Percentiles rank a stretch among this genome's conserved stretches.
phyloP scores from a whole-genome alignment of 2,888 invertebrate species.

The Coenonympha glycerion region DNA sequence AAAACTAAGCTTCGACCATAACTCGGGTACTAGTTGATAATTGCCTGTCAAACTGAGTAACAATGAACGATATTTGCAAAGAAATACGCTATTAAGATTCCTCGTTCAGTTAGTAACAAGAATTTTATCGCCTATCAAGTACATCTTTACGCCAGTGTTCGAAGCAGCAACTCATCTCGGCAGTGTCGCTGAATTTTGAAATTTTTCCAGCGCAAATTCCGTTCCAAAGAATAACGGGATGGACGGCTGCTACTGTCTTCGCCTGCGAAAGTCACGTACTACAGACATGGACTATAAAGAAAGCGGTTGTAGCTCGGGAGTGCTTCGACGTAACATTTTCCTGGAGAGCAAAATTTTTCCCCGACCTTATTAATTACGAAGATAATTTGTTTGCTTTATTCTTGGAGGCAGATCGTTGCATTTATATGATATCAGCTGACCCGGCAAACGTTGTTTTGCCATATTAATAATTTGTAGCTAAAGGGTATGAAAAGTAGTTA shows the following conservation, averaged over 20 bases:
- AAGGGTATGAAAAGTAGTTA: too few relatives aligned
- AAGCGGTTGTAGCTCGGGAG: slow-evolving; percentile 43
- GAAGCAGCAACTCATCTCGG: slow-evolving; percentile 41
- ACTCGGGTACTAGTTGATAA: too few relatives aligned
- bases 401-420: too few relatives aligned
- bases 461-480: too few relatives aligned
- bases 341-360: neutral
- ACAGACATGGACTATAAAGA: slow-evolving; percentile 45
- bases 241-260: slow-evolving; percentile 39
- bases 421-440: too few relatives aligned
- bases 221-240: slow-evolving; percentile 57
- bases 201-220: slow-evolving; percentile 52
- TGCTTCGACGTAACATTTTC: slow-evolving; percentile 1
- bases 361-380: neutral
- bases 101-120: neutral
- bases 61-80: neutral
- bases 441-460: too few relatives aligned
- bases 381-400: neutral
- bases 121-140: slow-evolving; percentile 34
- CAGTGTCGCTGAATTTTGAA: slow-evolving; percentile 54
- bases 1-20: too few relatives aligned
- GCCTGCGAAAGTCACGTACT: slow-evolving; percentile 57
- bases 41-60: too few relatives aligned
- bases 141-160: slow-evolving; percentile 39
- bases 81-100: neutral